Evolutionary conservation across 1,140 invertebrate species (phyloP), one percentile per base, ranked within the genome.

Genomic region (Drosophila cardini): DNA sequence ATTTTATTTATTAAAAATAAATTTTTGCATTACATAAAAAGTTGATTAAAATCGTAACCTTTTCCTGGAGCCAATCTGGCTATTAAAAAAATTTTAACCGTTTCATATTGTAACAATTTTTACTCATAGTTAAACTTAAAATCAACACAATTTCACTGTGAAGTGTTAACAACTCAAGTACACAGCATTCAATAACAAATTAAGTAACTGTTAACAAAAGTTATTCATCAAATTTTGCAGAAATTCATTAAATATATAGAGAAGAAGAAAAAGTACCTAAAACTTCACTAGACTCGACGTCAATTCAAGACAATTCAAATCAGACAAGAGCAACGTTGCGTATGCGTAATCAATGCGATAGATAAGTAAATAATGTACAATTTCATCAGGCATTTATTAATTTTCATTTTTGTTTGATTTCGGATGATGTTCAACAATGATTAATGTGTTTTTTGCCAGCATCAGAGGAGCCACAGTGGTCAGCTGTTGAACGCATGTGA

Each of bases 301-400:
- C 78, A 68, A 36, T 61, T 26, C 21, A 26, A 32, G 18, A 21
- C 52, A 67, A 38, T 58, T 52, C 38, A 15, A 32, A 13, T 1
- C 36, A 16, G 18, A 52, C 30, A 46, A 16, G 61, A n/a, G 18
- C 62, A 34, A 78, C 53, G 9, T 16, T 68, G 74, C 74, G 76
- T 78, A 78, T 79, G 70, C 63, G 71, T 79, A 79, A 78, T 68
- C 38, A 18, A 30, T 30, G 16, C 18, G 6, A 30, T 56, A 50
- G 13, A 76, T 76, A 65, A 34, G 38, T 16, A 53, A 53, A 53
- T 52, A 50, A 52, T 10, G 16, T 40, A 30, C 9, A 43, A 11
- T 58, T 26, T 45, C n/a, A 10, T 45, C 56, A 30, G 21, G 3
- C 21, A 4, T 55, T 55, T 15, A 32, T 30, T 34, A 21, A 21